phyloP scores from a whole-genome alignment of 2,797 vertebrate genomes.

The Todus mexicanus region DNA sequence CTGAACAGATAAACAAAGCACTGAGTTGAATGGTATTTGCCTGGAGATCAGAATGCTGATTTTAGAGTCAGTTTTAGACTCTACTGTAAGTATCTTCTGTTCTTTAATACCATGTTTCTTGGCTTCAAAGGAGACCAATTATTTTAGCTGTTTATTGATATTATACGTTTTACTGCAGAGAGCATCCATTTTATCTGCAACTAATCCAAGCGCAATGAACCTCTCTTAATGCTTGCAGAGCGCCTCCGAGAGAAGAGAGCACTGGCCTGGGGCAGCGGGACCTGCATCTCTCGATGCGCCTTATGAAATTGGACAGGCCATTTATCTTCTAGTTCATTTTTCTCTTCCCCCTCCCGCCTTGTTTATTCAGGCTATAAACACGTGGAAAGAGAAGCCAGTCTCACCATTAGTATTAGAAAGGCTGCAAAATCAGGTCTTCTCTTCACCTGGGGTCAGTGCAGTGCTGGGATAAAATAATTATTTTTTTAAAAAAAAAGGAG shows the following conservation, averaged over 20 bases:
- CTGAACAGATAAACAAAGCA: neutral
- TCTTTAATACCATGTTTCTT: neutral
- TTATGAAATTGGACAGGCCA: neutral
- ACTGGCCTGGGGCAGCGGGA: neutral
- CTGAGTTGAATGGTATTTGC: constrained; percentile 5
- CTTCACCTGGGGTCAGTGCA: neutral
- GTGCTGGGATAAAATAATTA: neutral
- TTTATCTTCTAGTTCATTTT: neutral
- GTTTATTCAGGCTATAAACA: neutral
- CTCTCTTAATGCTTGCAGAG: neutral
- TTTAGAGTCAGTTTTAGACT: constrained; percentile 4
- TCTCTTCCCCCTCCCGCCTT: fast-evolving
- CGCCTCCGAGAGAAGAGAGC: neutral
- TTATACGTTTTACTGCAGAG: neutral
- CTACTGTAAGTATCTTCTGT: neutral
- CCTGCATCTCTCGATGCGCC: neutral
- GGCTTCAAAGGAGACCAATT: neutral
- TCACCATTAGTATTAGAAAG: neutral
- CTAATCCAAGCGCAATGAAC: neutral
- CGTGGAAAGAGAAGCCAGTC: neutral
- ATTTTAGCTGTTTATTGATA: neutral
- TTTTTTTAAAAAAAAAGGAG: neutral
- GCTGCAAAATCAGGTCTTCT: neutral
- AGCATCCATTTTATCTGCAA: neutral
- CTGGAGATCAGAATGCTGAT: constrained; percentile 1